Evolutionary conservation across 1,140 invertebrate genomes (phyloP), one percentile per base, ranked within the genome.

Genomic region (Saxidomus purpurata): DNA sequence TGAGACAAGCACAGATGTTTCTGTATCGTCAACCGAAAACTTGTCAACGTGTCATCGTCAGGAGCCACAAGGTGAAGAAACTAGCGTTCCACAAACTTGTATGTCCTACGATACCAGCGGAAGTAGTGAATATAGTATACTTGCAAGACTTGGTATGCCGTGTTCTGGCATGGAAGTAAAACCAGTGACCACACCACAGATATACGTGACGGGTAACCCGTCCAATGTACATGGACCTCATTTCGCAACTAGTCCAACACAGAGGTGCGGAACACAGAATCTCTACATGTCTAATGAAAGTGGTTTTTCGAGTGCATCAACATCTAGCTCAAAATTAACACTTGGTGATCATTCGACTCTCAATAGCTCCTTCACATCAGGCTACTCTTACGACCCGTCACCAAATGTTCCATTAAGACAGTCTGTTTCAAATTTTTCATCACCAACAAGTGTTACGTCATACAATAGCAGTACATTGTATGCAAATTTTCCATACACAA

Each of bases 51-150:
- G 98, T 92, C 98, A 98, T 25, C 96, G 98, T 49, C 98, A 99
- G 94, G 98, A 99, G 94, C 98, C 98, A 17, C 98, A 99, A 95
- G 98, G 98, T 9, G 98, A 99, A 96, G 98, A 99, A 95, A 96
- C 94, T 38, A 89, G 92, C 49, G 69, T 91, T 13, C 87, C 86
- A 22, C 79, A 71, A 34, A 52, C 91, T 28, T 92, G 92, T 82
- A 83, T 92, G 22, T 77, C 91, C 22, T 87, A 92, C 61, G 92
- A 93, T 55, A 89, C 97, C 97, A 95, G 97, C 97, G 31, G 95
- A 92, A 88, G 97, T 97, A 95, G 97, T 97, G 90, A 95, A 94
- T 94, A 96, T 94, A 93, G 96, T 95, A 93, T 97, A 95, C 93
- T 96, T 94, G 93, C 96, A 93, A 92, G 88, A 94, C 96, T 94